Evolutionary conservation across 2,113 vertebrate species (phyloP).

Genomic region (Phylloscopus trochilus): DNA sequence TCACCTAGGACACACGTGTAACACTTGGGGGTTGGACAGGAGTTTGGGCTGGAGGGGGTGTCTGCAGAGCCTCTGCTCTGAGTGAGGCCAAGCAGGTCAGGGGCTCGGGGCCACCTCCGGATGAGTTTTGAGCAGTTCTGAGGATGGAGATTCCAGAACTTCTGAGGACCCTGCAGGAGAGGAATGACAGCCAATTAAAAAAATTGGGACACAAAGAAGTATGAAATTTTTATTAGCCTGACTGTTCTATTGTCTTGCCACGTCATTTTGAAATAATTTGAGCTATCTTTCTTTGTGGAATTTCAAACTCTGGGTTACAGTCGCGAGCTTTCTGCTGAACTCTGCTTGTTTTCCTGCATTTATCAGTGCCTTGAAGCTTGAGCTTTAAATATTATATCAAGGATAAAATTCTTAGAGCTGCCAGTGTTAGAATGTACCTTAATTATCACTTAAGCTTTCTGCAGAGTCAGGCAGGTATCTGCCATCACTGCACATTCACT

Average conservation of each 20-base stretch:
- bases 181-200: not conserved
- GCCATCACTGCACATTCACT: not conserved
- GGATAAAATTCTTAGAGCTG: not conserved
- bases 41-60: not conserved
- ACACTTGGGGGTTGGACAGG: not conserved
- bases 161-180: not conserved
- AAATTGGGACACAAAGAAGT: not conserved
- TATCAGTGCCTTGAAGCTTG: not conserved
- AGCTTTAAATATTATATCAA: constrained; percentile 23
- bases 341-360: not conserved
- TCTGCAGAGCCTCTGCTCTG: not conserved
- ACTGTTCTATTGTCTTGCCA: not conserved
- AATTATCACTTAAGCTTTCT: constrained; percentile 21
- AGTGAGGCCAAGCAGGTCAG: not conserved
- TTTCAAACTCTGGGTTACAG: not conserved
- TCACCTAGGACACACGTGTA: too few relatives aligned
- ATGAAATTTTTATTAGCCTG: not conserved
- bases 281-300: not conserved
- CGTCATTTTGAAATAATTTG: not conserved
- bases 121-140: not conserved
- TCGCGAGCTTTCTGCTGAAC: not conserved
- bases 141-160: not conserved
- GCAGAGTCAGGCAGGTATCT: constrained; percentile 3
- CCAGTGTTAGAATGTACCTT: not conserved
- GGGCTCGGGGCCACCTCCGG: fast-evolving